Percentiles rank a stretch among this genome's conserved stretches.
phyloP scores from a whole-genome alignment of 2,797 vertebrate genomes.

The Odontamblyopus lacepedii region DNA sequence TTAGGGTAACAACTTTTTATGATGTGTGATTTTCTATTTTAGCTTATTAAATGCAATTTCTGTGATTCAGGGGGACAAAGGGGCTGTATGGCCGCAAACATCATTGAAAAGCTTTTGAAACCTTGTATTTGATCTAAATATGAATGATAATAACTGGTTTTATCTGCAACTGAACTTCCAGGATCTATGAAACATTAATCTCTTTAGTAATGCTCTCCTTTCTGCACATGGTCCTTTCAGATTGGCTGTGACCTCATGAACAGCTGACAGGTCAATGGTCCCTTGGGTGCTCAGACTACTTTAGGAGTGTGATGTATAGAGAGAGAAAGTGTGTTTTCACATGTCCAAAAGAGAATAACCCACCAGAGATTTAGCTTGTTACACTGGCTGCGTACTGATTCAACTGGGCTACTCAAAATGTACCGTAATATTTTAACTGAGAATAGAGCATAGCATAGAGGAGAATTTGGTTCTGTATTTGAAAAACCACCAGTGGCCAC shows the following conservation, averaged over 20 bases:
- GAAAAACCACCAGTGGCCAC: too few species aligned
- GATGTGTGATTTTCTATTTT: neutral
- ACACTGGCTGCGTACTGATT: slow-evolving; percentile 4
- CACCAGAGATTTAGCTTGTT: slow-evolving; percentile 4
- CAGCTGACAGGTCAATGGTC: slow-evolving; percentile 22
- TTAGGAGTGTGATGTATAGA: slow-evolving; percentile 10
- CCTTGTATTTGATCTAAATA: slow-evolving; percentile 18
- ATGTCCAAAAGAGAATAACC: neutral
- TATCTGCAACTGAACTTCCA: slow-evolving; percentile 11
- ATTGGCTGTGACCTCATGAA: slow-evolving; percentile 22
- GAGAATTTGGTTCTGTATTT: too few species aligned
- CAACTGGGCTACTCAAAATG: neutral
- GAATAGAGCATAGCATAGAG: neutral
- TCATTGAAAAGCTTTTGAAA: slow-evolving; percentile 10
- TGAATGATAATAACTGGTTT: slow-evolving; percentile 16
- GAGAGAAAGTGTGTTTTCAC: slow-evolving; percentile 1
- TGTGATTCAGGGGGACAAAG: neutral
- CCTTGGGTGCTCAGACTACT: slow-evolving; percentile 15
- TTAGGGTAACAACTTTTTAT: neutral
- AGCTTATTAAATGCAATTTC: neutral
- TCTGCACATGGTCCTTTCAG: neutral
- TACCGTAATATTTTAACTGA: neutral
- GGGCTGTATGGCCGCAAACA: neutral
- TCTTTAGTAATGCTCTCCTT: neutral
- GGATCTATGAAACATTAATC: slow-evolving; percentile 22